phyloP scores from a whole-genome alignment of 2,797 vertebrate species.

The Enteromius thamalakanensis region DNA sequence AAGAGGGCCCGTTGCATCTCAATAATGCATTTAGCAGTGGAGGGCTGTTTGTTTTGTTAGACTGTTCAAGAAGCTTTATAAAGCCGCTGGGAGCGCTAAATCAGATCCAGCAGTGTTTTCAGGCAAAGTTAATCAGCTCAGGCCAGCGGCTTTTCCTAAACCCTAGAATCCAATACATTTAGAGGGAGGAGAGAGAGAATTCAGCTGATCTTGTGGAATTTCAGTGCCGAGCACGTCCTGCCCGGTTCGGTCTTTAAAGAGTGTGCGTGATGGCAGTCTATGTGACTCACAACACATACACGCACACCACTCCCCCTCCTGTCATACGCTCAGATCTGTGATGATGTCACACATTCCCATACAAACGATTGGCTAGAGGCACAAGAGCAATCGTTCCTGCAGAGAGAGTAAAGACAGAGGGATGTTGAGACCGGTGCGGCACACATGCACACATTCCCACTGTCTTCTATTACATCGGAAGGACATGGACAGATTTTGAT shows the following conservation, averaged over 20 bases:
- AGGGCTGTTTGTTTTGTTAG: conserved; percentile 30
- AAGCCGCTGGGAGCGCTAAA: conserved; percentile 15
- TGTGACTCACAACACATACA: conserved; percentile 41
- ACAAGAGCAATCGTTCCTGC: conserved; percentile 75
- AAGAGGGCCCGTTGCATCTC: not conserved
- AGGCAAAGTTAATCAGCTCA: conserved; percentile 49
- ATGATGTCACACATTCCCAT: conserved; percentile 82
- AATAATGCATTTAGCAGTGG: conserved; percentile 1
- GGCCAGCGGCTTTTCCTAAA: conserved; percentile 23
- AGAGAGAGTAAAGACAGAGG: conserved; percentile 46
- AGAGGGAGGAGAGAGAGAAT: conserved; percentile 23
- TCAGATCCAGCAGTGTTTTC: conserved; percentile 35
- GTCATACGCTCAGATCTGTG: conserved; percentile 72
- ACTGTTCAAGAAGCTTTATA: conserved; percentile 32
- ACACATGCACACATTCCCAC: conserved; percentile 54
- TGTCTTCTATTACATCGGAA: conserved; percentile 12
- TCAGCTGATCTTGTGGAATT: conserved; percentile 36
- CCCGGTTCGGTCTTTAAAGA: not conserved
- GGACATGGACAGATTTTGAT: not conserved
- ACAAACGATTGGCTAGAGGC: conserved; percentile 75
- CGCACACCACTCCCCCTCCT: conserved; percentile 56
- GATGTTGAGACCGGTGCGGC: conserved; percentile 67
- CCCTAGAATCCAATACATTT: conserved; percentile 7
- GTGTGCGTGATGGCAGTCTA: not conserved
- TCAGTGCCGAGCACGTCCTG: conserved; percentile 38